A percentile compares a stretch with the other conserved stretches of the same genome.
Conservation (phyloP, 2,888 invertebrate genomes). For the Junonia oenone region DNA sequence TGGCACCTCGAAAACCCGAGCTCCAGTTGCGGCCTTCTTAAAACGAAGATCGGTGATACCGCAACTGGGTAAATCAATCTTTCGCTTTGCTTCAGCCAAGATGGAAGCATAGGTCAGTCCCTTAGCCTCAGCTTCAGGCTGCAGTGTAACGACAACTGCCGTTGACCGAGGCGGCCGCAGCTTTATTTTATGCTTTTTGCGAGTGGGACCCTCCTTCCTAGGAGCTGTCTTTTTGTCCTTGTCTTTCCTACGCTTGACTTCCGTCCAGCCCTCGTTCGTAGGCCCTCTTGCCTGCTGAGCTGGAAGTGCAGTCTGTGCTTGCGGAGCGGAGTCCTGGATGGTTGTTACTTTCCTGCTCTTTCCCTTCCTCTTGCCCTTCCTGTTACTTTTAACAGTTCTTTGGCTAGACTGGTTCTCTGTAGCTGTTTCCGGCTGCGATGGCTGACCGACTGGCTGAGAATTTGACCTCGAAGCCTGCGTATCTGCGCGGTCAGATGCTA, state of each 20-base stretch:
- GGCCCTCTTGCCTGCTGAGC: not conserved
- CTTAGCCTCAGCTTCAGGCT: slow-evolving; percentile 6
- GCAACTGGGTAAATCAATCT: not conserved
- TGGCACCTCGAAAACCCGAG: slow-evolving; percentile 19
- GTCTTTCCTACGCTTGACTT: not conserved
- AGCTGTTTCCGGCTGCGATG: not conserved
- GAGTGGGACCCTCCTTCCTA: too few species aligned
- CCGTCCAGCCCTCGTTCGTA: not conserved
- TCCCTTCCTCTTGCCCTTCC: not conserved
- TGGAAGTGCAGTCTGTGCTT: not conserved
- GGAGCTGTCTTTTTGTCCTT: not conserved
- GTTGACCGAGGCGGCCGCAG: not conserved
- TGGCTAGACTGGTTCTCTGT: not conserved
- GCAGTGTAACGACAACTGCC: not conserved
- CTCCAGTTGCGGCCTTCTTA: slow-evolving; percentile 13
- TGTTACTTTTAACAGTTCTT: not conserved
- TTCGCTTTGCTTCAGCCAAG: not conserved
- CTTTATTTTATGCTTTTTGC: not conserved
- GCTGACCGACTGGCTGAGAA: not conserved
- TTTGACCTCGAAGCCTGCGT: not conserved
- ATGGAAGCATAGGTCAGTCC: slow-evolving; percentile 7
- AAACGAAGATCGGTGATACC: slow-evolving; percentile 11
- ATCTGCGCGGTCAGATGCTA: not conserved
- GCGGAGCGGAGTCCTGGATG: not conserved
- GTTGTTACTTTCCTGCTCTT: not conserved